Conservation (phyloP, 2,888 invertebrate species). For the Epirrhoe alternata region DNA sequence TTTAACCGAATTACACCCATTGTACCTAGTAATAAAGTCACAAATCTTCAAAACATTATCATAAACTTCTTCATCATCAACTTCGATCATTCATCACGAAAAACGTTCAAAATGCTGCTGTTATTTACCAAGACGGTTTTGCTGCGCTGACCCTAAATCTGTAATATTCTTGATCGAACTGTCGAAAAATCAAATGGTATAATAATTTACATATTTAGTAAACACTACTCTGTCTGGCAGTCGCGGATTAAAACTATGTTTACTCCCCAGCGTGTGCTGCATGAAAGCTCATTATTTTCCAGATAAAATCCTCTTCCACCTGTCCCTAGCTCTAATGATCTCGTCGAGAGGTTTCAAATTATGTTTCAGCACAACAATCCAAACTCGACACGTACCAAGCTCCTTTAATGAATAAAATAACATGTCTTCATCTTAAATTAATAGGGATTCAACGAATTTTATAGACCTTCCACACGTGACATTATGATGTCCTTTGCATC, state of each 20-base stretch:
- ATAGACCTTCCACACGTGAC: slow-evolving; percentile 37
- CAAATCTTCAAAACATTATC: too few species aligned
- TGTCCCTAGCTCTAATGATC: slow-evolving; percentile 69
- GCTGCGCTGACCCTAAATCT: too few species aligned
- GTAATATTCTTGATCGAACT: too few species aligned
- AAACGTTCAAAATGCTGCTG: too few species aligned
- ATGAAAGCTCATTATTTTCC: slow-evolving; percentile 32
- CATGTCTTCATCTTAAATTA: slow-evolving; percentile 83
- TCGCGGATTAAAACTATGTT: neutral
- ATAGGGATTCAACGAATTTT: slow-evolving; percentile 81
- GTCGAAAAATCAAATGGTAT: too few species aligned
- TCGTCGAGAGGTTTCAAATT: slow-evolving; percentile 78
- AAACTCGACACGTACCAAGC: slow-evolving; percentile 71
- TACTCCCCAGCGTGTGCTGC: slow-evolving; percentile 11
- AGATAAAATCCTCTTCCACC: slow-evolving; percentile 46
- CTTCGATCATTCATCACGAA: too few species aligned
- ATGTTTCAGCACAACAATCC: slow-evolving; percentile 79
- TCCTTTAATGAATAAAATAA: slow-evolving; percentile 83
- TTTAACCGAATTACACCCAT: too few species aligned
- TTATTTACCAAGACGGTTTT: too few species aligned
- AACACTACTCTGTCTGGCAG: too few species aligned
- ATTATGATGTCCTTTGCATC: neutral
- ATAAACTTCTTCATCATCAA: too few species aligned
- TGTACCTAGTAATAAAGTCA: too few species aligned
- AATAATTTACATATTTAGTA: too few species aligned